These are phyloP conservation scores for Plusia festucae DNA, from an alignment of 2,888 invertebrate genomes.

Conservation along the genomic window DNA sequence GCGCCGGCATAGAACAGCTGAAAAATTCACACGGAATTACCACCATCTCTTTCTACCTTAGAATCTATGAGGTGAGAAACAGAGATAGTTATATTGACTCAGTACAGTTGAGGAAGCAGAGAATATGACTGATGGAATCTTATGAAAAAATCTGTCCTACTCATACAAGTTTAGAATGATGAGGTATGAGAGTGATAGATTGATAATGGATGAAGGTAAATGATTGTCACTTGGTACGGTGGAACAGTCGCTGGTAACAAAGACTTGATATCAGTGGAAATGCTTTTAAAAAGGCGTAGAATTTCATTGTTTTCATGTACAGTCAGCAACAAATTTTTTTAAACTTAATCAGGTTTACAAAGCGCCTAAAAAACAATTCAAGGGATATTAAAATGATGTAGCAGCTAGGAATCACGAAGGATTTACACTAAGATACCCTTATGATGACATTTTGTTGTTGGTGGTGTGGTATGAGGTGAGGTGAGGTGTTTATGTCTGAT, in stretches of 20 bases:
- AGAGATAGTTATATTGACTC: conserved; percentile 7
- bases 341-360: too few species aligned
- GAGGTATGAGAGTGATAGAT: conserved; percentile 19
- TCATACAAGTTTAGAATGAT: not conserved
- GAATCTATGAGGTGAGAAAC: conserved; percentile 10
- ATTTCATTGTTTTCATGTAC: too few species aligned
- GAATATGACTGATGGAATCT: not conserved
- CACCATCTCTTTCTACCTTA: conserved; percentile 12
- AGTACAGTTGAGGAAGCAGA: not conserved
- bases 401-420: too few species aligned
- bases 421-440: too few species aligned
- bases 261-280: too few species aligned
- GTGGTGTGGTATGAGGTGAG: too few species aligned
- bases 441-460: too few species aligned
- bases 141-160: not conserved
- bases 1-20: conserved; percentile 60
- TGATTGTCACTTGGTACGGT: not conserved
- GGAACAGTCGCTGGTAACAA: not conserved
- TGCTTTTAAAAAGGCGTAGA: too few species aligned
- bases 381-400: too few species aligned
- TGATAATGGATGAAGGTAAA: not conserved
- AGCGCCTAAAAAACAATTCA: too few species aligned
- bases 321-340: too few species aligned
- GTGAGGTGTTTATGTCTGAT: too few species aligned
- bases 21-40: conserved; percentile 6